A percentile compares a stretch with the other conserved stretches of the same genome.
Conservation (phyloP, 2,888 invertebrate genomes). For the Ormyrus pomaceus region DNA sequence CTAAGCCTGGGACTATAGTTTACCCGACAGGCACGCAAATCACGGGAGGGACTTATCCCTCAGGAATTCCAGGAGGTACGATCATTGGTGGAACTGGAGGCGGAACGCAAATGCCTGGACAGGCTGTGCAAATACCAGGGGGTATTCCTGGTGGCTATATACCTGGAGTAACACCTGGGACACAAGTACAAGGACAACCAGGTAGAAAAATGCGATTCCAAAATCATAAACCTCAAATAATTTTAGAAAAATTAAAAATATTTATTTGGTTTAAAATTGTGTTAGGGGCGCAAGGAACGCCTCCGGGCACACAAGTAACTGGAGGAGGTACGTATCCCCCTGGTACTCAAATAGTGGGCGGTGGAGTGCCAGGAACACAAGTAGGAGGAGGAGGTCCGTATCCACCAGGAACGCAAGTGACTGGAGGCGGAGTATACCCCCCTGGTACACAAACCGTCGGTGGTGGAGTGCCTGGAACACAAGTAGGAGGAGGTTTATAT, state of each 20-base stretch:
- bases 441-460: background rate
- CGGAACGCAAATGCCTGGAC: background rate
- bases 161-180: background rate
- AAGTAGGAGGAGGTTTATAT: slow-evolving; percentile 23
- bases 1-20: slow-evolving; percentile 35
- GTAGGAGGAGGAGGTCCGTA: background rate
- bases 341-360: background rate
- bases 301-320: slow-evolving; percentile 13
- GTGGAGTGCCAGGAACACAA: slow-evolving; percentile 24
- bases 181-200: background rate
- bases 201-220: background rate
- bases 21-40: slow-evolving; percentile 47
- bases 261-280: too few species aligned
- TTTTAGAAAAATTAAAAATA: too few species aligned
- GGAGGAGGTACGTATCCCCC: background rate
- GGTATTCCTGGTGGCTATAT: background rate
- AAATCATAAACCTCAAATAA: background rate
- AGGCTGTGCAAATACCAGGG: slow-evolving; percentile 1
- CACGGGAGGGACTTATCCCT: background rate
- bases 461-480: background rate
- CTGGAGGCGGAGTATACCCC: slow-evolving; percentile 11
- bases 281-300: background rate
- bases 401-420: background rate
- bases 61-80: slow-evolving; percentile 33
- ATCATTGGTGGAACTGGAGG: background rate